Evolutionary conservation across 1,140 invertebrate genomes (phyloP).

Genomic region (Mesaphorura yosii): DNA sequence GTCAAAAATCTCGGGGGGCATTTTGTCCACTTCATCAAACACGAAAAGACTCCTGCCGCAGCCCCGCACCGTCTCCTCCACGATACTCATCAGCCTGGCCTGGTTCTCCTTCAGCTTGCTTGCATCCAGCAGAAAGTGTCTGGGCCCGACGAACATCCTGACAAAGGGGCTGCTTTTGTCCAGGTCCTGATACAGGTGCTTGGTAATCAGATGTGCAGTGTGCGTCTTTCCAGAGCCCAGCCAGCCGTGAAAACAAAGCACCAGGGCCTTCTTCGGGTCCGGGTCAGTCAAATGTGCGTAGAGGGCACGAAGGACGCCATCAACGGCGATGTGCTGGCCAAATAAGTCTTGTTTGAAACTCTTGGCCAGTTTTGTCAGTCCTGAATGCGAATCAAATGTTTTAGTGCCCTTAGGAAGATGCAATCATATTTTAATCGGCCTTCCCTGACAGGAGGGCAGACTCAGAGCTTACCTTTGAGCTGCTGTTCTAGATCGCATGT

Average conservation of each 20-base stretch:
- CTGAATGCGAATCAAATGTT: neutral
- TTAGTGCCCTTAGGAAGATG: too few relatives aligned
- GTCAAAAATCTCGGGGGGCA: conserved; percentile 20
- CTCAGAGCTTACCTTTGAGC: too few relatives aligned
- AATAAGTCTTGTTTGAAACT: conserved; percentile 31
- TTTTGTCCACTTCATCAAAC: conserved; percentile 29
- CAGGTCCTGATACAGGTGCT: conserved; percentile 21
- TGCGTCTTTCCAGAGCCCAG: conserved; percentile 27
- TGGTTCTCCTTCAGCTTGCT: conserved; percentile 11
- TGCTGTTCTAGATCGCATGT: too few relatives aligned
- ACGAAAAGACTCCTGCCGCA: conserved; percentile 19
- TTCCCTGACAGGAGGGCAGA: too few relatives aligned
- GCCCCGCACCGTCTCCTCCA: neutral
- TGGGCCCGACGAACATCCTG: conserved; percentile 10
- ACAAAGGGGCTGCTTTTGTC: conserved; percentile 20
- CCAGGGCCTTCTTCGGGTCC: conserved; percentile 38
- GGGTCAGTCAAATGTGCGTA: conserved; percentile 34
- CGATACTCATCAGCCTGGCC: conserved; percentile 7
- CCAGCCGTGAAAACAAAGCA: conserved; percentile 36
- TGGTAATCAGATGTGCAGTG: conserved; percentile 13
- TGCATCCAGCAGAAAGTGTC: conserved; percentile 12
- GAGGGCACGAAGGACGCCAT: conserved; percentile 33
- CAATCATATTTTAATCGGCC: too few relatives aligned
- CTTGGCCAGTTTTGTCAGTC: neutral
- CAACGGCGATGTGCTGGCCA: conserved; percentile 38